Percentiles rank a stretch among this genome's conserved stretches.
These are phyloP conservation scores for Lordiphosa collinella DNA, from an alignment of 1,140 invertebrate species.

Conservation along the genomic window DNA sequence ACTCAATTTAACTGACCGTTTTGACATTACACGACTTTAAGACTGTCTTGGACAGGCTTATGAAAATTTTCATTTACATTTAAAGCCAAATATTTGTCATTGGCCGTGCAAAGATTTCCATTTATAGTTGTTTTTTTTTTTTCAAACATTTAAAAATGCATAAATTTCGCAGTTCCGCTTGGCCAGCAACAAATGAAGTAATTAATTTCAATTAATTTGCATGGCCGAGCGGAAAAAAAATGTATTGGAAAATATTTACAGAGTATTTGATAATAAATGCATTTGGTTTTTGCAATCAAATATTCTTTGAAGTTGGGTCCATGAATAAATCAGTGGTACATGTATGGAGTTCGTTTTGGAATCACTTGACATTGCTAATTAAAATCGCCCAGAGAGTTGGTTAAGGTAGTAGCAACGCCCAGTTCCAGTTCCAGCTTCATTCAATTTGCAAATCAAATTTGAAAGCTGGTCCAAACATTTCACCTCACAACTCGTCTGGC, in stretches of 20 bases:
- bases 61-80: conserved; percentile 32
- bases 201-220: conserved; percentile 64
- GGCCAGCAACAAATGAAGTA: conserved; percentile 42
- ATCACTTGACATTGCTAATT: conserved; percentile 46
- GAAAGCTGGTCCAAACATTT: conserved; percentile 24
- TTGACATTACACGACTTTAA: neutral
- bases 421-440: conserved; percentile 5
- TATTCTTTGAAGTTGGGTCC: conserved; percentile 33
- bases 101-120: conserved; percentile 21
- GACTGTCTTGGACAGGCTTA: conserved; percentile 29
- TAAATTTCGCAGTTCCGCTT: conserved; percentile 17
- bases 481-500: conserved; percentile 31
- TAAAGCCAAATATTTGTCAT: conserved; percentile 46
- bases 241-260: conserved; percentile 15
- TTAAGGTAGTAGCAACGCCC: too few species aligned
- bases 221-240: conserved; percentile 21
- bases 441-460: conserved; percentile 72
- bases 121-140: conserved; percentile 20
- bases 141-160: conserved; percentile 10
- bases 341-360: neutral
- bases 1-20: conserved; percentile 47
- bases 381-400: conserved; percentile 29
- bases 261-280: conserved; percentile 28
- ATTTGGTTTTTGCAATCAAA: conserved; percentile 18
- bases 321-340: conserved; percentile 43